Base-by-base conservation (phyloP, 2,113 vertebrate species). In the Lophochroa leadbeateri region DNA sequence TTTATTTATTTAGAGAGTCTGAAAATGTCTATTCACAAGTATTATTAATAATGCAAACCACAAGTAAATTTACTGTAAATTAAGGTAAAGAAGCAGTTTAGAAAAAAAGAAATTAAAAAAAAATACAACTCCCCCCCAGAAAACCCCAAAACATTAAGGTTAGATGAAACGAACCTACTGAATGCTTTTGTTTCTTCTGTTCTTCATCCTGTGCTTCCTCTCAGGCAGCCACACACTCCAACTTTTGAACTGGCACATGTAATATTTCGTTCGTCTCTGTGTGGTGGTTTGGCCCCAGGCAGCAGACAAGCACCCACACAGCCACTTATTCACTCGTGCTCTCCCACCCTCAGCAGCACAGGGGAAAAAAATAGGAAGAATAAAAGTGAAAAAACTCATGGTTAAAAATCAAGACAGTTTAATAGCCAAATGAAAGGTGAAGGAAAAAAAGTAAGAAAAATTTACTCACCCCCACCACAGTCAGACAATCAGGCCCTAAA, bases 381-480 rank as follows among this genome's bases (percentile, higher is more conserved):
- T 7, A 63, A 71, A 23, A 61, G 8, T 2, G 71, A 70, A 43
- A 27, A 37, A 19, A 2, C 1, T 67, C 3, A 29, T 13, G 16
- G 5, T 2, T 67, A 17, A 84, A 86, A 81, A 25, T 33, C 25
- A 63, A 63, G 20, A 9, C 7, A 39, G 3, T 16, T 78, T 70
- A 70, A 57, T 33, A 84, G 5, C 7, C 8, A 5, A 78, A 24
- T 5, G 4, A 24, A 31, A 49, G 7, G 9, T 8, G 19, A 46
- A 21, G 5, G 17, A 13, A 65, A 8, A 20, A 6, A 10, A 16
- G 14, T 7, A 24, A 31, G 46, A 13, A 28, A 23, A 20, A 2
- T 31, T 5, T 6, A 6, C 12, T 68, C 18, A 20, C 1, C 0
- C 1, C 1, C 1, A 18, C 4, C 15, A 20, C 0, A 1, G 4